phyloP scores from a whole-genome alignment of 1,140 invertebrate species.

The Maconellicoccus hirsutus region DNA sequence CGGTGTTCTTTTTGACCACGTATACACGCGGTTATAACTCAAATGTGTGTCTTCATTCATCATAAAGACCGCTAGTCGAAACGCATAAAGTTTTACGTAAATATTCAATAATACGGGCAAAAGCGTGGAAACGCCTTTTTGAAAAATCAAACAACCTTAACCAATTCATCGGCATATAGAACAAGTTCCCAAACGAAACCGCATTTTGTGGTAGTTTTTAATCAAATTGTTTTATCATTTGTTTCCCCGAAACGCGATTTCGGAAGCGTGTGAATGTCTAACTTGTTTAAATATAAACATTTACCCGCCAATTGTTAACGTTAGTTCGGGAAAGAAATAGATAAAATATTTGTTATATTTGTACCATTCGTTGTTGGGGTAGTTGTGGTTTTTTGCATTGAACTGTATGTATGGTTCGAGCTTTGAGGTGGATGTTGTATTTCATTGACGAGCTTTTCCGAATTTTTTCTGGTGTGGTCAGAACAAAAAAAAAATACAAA shows the following conservation, averaged over 20 bases:
- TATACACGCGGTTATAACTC: no score
- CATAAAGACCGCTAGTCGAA: no score
- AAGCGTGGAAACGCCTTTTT: background rate
- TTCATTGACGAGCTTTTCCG: background rate
- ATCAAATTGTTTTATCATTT: slow-evolving; percentile 10
- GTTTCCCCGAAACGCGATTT: background rate
- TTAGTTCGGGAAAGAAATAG: background rate
- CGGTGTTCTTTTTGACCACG: no score
- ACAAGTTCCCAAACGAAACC: background rate
- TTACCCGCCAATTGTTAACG: background rate
- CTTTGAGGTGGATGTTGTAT: background rate
- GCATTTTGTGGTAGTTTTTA: background rate
- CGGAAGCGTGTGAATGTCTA: background rate
- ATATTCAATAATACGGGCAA: no score
- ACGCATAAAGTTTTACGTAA: no score
- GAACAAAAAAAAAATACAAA: no score
- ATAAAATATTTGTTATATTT: background rate
- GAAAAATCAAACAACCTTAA: background rate
- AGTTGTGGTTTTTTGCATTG: background rate
- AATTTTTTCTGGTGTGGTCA: no score
- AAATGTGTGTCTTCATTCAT: no score
- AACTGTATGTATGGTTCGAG: no score
- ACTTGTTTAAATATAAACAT: background rate
- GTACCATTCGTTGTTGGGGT: background rate
- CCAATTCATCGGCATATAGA: background rate